Evolutionary conservation across 2,113 vertebrate genomes (phyloP).

Genomic region (Agelaius tricolor): DNA sequence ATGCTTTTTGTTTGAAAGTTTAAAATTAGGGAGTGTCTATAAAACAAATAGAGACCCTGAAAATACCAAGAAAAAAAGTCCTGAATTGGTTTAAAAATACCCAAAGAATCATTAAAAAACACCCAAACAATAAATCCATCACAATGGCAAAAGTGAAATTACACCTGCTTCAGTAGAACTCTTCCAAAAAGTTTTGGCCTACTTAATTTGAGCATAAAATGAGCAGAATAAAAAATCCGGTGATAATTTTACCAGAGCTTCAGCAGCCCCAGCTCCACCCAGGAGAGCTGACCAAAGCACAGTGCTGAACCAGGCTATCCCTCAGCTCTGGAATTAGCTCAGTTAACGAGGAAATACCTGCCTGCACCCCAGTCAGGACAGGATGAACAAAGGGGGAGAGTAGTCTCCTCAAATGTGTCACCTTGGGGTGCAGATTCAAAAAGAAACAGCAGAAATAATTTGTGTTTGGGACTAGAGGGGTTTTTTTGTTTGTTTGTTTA

Average conservation of each 20-base stretch:
- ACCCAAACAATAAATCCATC: not conserved
- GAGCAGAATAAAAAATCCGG: not conserved
- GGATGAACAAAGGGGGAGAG: rapidly evolving
- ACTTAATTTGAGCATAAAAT: not conserved
- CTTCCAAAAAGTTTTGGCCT: not conserved
- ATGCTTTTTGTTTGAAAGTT: not conserved
- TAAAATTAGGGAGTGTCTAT: not conserved
- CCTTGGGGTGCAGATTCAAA: not conserved
- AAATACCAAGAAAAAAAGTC: not conserved
- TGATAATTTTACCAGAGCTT: not conserved
- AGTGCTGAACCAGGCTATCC: not conserved
- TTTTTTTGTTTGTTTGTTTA: not conserved
- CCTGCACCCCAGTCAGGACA: not conserved
- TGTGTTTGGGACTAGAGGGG: rapidly evolving
- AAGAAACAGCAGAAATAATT: not conserved
- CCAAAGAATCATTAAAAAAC: not conserved
- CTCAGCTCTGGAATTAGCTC: not conserved
- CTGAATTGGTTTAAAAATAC: not conserved
- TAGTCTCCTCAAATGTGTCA: rapidly evolving
- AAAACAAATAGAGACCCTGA: not conserved
- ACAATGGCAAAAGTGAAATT: not conserved
- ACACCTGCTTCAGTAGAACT: not conserved
- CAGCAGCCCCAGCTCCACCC: not conserved
- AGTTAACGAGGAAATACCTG: not conserved
- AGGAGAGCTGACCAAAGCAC: not conserved